Conservation (phyloP, 2,113 vertebrate genomes). For the Caracal caracal region DNA sequence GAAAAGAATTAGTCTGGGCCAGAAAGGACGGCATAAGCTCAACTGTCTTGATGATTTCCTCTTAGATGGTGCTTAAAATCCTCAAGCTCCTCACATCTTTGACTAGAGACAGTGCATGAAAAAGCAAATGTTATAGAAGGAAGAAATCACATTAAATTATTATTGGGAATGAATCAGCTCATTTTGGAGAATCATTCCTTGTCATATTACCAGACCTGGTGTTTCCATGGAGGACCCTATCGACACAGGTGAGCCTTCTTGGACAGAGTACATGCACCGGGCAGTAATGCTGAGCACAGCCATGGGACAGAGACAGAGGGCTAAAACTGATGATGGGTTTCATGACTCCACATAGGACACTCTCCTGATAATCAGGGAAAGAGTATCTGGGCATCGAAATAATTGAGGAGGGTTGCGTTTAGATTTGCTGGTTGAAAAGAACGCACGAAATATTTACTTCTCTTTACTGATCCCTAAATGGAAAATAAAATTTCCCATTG, state of each 20-base stretch:
- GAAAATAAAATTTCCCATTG: not conserved
- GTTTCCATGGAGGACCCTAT: not conserved
- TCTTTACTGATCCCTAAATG: not conserved
- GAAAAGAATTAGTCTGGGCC: not conserved
- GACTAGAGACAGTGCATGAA: not conserved
- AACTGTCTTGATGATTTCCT: not conserved
- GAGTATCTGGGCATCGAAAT: not conserved
- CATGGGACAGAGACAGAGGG: fast-evolving
- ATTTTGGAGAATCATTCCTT: not conserved
- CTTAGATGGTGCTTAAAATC: not conserved
- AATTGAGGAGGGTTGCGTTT: not conserved
- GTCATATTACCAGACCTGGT: not conserved
- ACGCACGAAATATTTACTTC: not conserved
- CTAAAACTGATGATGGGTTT: not conserved
- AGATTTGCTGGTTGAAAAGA: not conserved
- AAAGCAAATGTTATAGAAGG: not conserved
- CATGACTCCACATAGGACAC: not conserved
- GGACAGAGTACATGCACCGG: not conserved
- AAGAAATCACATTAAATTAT: not conserved
- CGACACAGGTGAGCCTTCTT: not conserved
- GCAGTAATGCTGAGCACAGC: not conserved
- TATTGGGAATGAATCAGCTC: not conserved
- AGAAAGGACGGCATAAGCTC: not conserved
- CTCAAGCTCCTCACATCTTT: not conserved
- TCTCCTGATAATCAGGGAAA: not conserved